phyloP scores from a whole-genome alignment of 2,113 vertebrate genomes.

The Telmatochromis sp. region DNA sequence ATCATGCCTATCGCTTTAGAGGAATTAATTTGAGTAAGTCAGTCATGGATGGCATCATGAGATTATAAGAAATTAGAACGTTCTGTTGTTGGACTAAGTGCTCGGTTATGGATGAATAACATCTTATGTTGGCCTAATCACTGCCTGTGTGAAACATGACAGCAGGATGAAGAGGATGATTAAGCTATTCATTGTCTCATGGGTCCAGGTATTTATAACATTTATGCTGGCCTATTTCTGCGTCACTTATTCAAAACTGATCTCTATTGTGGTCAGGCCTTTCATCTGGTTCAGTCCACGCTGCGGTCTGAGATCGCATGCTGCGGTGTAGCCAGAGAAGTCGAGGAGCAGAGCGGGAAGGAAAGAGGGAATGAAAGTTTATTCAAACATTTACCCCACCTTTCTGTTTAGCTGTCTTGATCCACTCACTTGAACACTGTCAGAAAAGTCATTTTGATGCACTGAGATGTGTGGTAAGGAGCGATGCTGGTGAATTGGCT shows the following conservation, averaged over 20 bases:
- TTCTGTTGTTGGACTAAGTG: neutral
- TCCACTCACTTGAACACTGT: neutral
- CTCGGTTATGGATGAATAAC: neutral
- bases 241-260: slow-evolving; percentile 22
- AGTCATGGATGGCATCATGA: neutral
- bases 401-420: neutral
- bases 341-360: neutral
- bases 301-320: neutral
- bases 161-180: slow-evolving; percentile 34
- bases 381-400: neutral
- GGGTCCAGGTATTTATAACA: slow-evolving; percentile 55
- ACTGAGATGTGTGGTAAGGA: neutral
- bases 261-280: neutral
- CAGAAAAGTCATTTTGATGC: neutral
- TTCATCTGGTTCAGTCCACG: slow-evolving; percentile 4
- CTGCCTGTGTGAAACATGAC: neutral
- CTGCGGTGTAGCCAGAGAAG: neutral
- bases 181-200: slow-evolving; percentile 35
- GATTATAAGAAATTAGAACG: neutral
- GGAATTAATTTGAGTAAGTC: neutral
- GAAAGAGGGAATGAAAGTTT: neutral
- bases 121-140: neutral
- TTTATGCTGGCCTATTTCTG: slow-evolving; percentile 36
- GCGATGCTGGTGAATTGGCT: slow-evolving; percentile 9
- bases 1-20: neutral